Percentiles rank a stretch among this genome's conserved stretches.
These are phyloP conservation scores for Gavia stellata DNA, from an alignment of 2,113 vertebrate species.

Conservation along the genomic window DNA sequence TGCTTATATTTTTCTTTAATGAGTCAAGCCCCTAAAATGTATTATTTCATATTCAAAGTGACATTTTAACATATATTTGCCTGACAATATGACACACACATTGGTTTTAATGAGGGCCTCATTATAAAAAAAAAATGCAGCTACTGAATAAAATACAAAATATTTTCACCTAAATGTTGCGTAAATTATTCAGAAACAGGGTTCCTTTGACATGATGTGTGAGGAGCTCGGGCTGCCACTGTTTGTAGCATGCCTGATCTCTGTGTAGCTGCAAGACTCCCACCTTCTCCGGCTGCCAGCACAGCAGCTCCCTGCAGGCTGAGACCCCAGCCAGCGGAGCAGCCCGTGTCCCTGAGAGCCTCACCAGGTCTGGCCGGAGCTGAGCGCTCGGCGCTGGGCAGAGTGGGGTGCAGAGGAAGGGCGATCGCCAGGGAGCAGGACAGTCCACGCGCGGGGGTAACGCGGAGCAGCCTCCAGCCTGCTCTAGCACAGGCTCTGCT, in stretches of 20 bases:
- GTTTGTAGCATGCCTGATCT: not conserved
- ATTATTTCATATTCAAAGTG: conserved; percentile 62
- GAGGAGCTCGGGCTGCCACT: not conserved
- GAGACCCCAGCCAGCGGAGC: not conserved
- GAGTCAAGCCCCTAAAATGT: conserved; percentile 56
- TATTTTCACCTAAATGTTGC: conserved; percentile 64
- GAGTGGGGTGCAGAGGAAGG: not conserved
- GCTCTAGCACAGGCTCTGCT: not conserved
- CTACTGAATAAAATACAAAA: conserved; percentile 64
- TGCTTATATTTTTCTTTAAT: conserved; percentile 50
- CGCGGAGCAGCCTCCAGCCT: not conserved
- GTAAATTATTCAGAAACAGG: conserved; percentile 44
- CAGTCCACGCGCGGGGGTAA: fast-evolving
- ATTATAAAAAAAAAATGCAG: conserved; percentile 39
- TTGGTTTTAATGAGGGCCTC: conserved; percentile 63
- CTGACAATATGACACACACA: conserved; percentile 65
- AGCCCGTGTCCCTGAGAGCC: fast-evolving
- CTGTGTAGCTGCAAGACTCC: not conserved
- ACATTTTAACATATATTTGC: conserved; percentile 70
- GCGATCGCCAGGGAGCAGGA: not conserved
- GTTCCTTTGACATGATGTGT: conserved; percentile 6
- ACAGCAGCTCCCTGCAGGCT: not conserved
- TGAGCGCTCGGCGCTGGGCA: not conserved
- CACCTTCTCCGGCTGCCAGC: not conserved
- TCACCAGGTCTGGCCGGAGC: not conserved